phyloP scores from a whole-genome alignment of 2,113 vertebrate species.

The Hemibagrus wyckioides region DNA sequence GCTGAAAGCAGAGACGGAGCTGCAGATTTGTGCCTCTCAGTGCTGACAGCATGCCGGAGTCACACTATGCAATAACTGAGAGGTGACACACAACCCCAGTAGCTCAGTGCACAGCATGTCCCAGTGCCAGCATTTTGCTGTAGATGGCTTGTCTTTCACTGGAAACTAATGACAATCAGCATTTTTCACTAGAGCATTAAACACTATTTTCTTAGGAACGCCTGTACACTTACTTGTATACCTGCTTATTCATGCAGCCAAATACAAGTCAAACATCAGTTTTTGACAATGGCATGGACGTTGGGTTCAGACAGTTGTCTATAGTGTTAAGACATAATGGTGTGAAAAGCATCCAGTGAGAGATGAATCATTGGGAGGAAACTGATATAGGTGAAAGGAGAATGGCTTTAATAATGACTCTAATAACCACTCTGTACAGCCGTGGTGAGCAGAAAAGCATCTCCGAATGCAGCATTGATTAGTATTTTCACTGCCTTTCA shows the following conservation, averaged over 20 bases:
- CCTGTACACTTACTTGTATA: background rate
- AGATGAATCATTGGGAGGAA: background rate
- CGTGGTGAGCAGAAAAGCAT: background rate
- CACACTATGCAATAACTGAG: conserved; percentile 22
- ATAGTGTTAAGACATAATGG: background rate
- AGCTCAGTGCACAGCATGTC: conserved; percentile 5
- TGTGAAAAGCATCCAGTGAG: background rate
- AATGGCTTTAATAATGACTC: background rate
- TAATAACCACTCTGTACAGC: background rate
- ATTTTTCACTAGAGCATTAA: background rate
- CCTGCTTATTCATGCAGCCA: background rate
- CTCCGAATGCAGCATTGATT: background rate
- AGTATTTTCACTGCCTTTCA: background rate
- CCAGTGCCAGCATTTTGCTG: background rate
- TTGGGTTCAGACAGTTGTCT: background rate
- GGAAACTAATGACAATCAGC: conserved; percentile 11
- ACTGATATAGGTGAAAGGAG: background rate
- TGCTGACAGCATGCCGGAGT: conserved; percentile 29
- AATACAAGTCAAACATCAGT: background rate
- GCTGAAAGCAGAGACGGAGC: conserved; percentile 31
- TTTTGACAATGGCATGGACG: background rate
- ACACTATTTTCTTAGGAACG: background rate
- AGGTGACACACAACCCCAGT: conserved; percentile 17
- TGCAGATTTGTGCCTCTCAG: conserved; percentile 36
- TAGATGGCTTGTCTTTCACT: background rate